phyloP scores from a whole-genome alignment of 2,888 invertebrate genomes.

The Chesias legatella region DNA sequence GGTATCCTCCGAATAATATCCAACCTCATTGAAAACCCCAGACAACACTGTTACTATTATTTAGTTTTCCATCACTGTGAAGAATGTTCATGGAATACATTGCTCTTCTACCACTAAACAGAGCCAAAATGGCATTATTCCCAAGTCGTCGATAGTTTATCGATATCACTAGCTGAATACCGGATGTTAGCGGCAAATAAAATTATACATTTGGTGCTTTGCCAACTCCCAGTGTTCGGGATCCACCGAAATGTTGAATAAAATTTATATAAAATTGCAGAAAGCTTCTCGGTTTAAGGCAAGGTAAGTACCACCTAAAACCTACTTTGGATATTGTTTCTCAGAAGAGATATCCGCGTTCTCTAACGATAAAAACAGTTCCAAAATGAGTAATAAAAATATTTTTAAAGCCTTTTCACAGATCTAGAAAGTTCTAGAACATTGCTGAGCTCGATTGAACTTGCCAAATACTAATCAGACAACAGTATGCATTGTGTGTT shows the following conservation, averaged over 20 bases:
- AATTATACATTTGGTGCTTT: constrained; percentile 22
- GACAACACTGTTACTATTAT: not conserved
- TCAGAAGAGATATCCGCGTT: too few species aligned
- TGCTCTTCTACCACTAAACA: constrained; percentile 2
- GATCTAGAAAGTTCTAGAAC: too few species aligned
- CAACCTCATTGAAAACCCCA: too few species aligned
- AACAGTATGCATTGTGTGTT: too few species aligned
- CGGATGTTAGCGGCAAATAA: constrained; percentile 19
- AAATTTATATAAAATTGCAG: not conserved
- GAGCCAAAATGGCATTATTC: constrained; percentile 23
- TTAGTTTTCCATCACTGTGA: not conserved
- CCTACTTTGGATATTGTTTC: not conserved
- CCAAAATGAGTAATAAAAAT: too few species aligned
- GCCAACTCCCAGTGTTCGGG: constrained; percentile 17
- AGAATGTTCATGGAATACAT: not conserved
- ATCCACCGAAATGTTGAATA: not conserved
- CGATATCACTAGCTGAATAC: constrained; percentile 22
- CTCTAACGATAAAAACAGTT: too few species aligned
- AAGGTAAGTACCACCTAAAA: not conserved
- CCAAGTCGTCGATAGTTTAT: constrained; percentile 17
- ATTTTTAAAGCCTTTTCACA: too few species aligned
- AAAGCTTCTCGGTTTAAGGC: not conserved
- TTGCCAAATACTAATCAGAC: too few species aligned
- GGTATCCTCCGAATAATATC: too few species aligned
- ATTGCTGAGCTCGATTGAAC: too few species aligned